Conservation (phyloP, 1,140 invertebrate genomes). For the Pomacea maculata region DNA sequence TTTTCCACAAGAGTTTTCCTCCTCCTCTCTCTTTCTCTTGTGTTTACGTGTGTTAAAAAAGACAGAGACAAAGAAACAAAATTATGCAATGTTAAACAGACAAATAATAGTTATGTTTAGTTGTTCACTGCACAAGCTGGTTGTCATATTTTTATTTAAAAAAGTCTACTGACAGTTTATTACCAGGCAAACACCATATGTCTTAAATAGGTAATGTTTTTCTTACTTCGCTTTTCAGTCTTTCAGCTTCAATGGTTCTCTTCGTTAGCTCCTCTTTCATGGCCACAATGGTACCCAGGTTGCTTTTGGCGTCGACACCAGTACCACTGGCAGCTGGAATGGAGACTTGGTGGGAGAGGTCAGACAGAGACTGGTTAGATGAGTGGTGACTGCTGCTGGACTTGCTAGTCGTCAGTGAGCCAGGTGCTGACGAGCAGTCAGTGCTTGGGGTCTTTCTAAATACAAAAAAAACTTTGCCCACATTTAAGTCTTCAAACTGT, state of each 20-base stretch:
- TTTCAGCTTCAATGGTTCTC: not conserved
- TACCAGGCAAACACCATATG: too few relatives aligned
- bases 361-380: not conserved
- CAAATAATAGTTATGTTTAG: too few relatives aligned
- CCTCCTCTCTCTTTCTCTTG: too few relatives aligned
- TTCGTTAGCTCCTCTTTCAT: conserved; percentile 9
- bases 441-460: conserved; percentile 14
- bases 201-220: not conserved
- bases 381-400: not conserved
- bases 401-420: conserved; percentile 7
- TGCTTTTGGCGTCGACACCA: not conserved
- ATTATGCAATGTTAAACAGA: too few relatives aligned
- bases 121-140: too few relatives aligned
- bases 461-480: not conserved
- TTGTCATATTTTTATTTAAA: too few relatives aligned
- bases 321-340: not conserved
- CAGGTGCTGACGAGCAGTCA: conserved; percentile 13
- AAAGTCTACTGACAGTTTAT: too few relatives aligned
- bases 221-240: not conserved
- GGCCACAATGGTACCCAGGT: not conserved
- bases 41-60: too few relatives aligned
- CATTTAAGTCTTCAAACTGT: too few relatives aligned
- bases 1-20: too few relatives aligned
- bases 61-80: too few relatives aligned
- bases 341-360: too few relatives aligned